Evolutionary conservation across 2,797 vertebrate genomes (phyloP), one percentile per base, ranked within the genome.

Genomic region (Geotrypetes seraphini): DNA sequence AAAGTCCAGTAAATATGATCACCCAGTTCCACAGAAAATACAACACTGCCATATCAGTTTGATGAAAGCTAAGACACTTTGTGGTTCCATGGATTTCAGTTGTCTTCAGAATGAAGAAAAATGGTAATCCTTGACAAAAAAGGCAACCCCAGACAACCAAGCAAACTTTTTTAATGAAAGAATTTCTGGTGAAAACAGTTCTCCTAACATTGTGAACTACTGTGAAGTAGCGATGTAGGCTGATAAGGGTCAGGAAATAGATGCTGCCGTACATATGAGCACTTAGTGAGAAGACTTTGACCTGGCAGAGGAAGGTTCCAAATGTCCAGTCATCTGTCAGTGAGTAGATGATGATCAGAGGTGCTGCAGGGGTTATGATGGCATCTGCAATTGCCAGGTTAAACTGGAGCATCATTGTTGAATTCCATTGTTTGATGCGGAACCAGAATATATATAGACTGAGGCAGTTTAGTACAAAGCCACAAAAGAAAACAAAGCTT

Each of bases 381-480:
- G 62, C 28, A 2, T 83, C 81, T 2, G 66, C 71, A 18, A 85
- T 26, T 12, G 75, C 79, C 31, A 84, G 53, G 48, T 78, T 70
- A 59, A 85, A 81, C 67, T 83, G 84, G 18, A 85, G 63, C 6
- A 53, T 52, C 7, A 62, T 66, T 4, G 77, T 71, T 1, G 66
- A 28, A n/a, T 53, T 71, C 82, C 84, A 85, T 12, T 40, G 28
- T 24, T 53, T 41, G 22, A 79, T 41, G 13, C 36, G 48, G 49
- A 57, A 76, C 50, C 63, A 79, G 55, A 85, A 85, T 3, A 79
- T 70, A 69, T 79, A 85, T 19, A 71, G 27, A 39, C 69, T 78
- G 36, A 69, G 53, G 22, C 43, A 20, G 9, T 83, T 81, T 28
- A 85, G 53, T 16, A 81, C 11, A 21, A 81, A 25, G 2, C 81